Conservation (phyloP, 2,888 invertebrate genomes). For the Hypsopygia costalis region DNA sequence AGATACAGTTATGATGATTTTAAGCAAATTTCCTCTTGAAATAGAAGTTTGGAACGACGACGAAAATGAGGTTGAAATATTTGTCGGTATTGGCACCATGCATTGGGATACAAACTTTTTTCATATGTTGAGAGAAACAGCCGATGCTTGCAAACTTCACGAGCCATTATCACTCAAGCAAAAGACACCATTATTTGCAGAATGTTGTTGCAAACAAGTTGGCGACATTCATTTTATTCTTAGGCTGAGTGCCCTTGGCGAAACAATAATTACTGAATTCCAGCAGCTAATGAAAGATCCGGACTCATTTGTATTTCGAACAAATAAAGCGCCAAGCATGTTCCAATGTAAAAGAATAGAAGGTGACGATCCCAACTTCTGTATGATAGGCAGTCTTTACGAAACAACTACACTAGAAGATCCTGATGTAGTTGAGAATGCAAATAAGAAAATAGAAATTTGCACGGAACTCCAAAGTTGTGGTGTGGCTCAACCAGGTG, state of each 20-base stretch:
- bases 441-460: conserved; percentile 53
- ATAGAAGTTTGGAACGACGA: conserved; percentile 72
- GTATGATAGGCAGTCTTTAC: conserved; percentile 64
- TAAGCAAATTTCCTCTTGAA: conserved; percentile 71
- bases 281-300: conserved; percentile 63
- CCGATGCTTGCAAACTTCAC: conserved; percentile 47
- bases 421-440: conserved; percentile 44
- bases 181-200: conserved; percentile 38
- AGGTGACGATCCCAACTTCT: conserved; percentile 65
- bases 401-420: conserved; percentile 69
- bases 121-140: conserved; percentile 65
- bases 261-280: conserved; percentile 65
- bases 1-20: conserved; percentile 58
- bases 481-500: conserved; percentile 29
- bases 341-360: conserved; percentile 61
- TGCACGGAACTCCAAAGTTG: conserved; percentile 66
- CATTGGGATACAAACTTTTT: conserved; percentile 70
- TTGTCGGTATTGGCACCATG: conserved; percentile 64
- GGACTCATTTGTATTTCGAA: conserved; percentile 63
- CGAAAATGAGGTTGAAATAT: conserved; percentile 51
- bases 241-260: conserved; percentile 72
- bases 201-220: conserved; percentile 55
- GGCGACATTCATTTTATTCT: conserved; percentile 70
- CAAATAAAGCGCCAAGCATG: conserved; percentile 67
- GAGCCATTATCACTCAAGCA: conserved; percentile 57